These are phyloP conservation scores for Toxotes jaculatrix DNA, from an alignment of 2,113 vertebrate species.

Conservation along the genomic window DNA sequence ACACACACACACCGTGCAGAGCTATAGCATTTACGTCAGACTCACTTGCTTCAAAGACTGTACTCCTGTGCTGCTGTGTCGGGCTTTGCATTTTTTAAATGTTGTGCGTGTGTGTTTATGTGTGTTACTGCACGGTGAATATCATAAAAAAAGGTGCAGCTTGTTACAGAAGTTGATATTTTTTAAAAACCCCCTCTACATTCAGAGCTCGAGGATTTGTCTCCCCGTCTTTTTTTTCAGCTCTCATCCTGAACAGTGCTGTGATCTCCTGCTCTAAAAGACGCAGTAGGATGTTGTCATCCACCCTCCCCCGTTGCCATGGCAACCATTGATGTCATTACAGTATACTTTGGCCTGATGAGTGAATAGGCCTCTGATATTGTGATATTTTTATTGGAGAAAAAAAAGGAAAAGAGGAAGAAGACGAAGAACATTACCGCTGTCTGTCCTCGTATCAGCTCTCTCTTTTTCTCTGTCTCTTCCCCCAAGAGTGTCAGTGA, in stretches of 20 bases:
- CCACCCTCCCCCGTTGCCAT: slow-evolving; percentile 72
- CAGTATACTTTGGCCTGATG: slow-evolving; percentile 65
- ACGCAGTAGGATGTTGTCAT: slow-evolving; percentile 78
- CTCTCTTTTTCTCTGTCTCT: slow-evolving; percentile 7
- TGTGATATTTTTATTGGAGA: slow-evolving; percentile 55
- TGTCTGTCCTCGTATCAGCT: slow-evolving; percentile 40
- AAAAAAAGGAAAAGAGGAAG: too few relatives aligned
- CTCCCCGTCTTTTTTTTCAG: neutral
- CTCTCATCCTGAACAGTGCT: slow-evolving; percentile 49
- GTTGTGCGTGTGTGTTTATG: neutral
- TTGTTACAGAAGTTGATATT: neutral
- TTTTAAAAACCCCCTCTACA: neutral
- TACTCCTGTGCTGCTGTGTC: neutral
- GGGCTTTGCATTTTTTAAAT: neutral
- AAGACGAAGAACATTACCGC: slow-evolving; percentile 24
- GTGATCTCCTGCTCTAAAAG: slow-evolving; percentile 69
- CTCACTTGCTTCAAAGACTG: slow-evolving; percentile 1
- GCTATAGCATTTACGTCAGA: slow-evolving; percentile 15
- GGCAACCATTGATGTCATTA: slow-evolving; percentile 83
- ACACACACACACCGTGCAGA: neutral
- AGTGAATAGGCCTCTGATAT: slow-evolving; percentile 61
- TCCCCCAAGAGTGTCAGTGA: slow-evolving; percentile 40
- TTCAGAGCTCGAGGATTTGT: slow-evolving; percentile 9
- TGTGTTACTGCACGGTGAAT: neutral
- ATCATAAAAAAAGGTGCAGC: slow-evolving; percentile 6